phyloP scores from a whole-genome alignment of 2,888 invertebrate species.

The Rotaria sp. region DNA sequence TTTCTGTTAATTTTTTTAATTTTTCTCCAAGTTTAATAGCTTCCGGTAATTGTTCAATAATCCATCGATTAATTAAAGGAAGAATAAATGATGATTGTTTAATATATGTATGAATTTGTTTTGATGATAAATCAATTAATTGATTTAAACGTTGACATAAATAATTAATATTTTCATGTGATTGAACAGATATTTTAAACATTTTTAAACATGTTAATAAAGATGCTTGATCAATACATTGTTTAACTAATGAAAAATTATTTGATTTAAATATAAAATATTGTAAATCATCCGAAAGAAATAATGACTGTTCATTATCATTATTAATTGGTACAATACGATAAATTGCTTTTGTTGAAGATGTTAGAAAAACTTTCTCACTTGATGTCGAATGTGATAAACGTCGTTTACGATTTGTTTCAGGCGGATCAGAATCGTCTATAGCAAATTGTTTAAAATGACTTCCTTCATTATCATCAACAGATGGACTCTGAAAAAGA shows the following conservation, averaged over 20 bases:
- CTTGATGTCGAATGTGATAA: neutral
- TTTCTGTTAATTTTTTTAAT: neutral
- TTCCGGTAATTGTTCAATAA: neutral
- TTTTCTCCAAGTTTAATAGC: constrained; percentile 3
- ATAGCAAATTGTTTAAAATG: constrained; percentile 22
- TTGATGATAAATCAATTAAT: neutral
- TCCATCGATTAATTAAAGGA: neutral
- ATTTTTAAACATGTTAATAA: constrained; percentile 10
- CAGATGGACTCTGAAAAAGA: neutral
- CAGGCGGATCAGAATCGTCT: neutral
- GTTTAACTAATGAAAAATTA: neutral
- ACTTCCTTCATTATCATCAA: neutral
- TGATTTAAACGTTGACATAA: neutral
- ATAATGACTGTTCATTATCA: neutral
- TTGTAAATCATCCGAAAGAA: constrained; percentile 12
- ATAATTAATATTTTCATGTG: neutral
- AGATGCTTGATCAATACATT: neutral
- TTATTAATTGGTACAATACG: neutral
- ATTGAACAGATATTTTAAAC: neutral
- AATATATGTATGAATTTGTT: neutral
- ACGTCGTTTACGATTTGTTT: neutral
- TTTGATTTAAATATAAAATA: constrained; percentile 16
- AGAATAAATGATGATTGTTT: constrained; percentile 13
- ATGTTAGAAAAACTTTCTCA: neutral
- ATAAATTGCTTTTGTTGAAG: neutral